Conservation (phyloP, 2,888 invertebrate species). For the Synergus itoensis region DNA sequence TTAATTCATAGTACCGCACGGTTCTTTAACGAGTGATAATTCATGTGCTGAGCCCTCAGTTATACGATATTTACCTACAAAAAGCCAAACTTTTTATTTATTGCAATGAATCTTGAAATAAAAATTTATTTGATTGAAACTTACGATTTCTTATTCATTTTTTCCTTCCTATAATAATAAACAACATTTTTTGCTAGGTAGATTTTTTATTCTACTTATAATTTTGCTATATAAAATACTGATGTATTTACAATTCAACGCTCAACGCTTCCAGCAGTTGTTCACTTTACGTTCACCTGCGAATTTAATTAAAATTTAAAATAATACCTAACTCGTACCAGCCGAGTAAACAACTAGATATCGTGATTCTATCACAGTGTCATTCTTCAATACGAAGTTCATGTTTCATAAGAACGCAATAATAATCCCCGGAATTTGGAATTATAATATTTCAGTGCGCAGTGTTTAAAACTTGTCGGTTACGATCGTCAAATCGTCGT, state of each 20-base stretch:
- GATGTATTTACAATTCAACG: constrained; percentile 1
- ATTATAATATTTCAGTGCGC: constrained; percentile 42
- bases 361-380: constrained; percentile 60
- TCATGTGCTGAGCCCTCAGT: neutral
- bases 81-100: neutral
- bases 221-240: neutral
- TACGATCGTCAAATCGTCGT: neutral
- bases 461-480: constrained; percentile 35
- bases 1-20: neutral
- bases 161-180: neutral
- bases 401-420: constrained; percentile 22
- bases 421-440: constrained; percentile 28
- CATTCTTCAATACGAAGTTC: constrained; percentile 46
- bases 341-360: constrained; percentile 54
- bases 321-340: constrained; percentile 48
- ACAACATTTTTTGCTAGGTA: neutral
- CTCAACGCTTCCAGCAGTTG: neutral
- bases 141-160: neutral
- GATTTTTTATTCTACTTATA: neutral
- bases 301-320: neutral
- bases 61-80: neutral
- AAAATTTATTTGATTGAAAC: neutral
- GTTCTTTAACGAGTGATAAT: neutral
- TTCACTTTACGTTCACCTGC: neutral
- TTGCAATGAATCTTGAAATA: neutral